Conservation (phyloP, 2,797 vertebrate species). For the Pantherophis alleghaniensis region DNA sequence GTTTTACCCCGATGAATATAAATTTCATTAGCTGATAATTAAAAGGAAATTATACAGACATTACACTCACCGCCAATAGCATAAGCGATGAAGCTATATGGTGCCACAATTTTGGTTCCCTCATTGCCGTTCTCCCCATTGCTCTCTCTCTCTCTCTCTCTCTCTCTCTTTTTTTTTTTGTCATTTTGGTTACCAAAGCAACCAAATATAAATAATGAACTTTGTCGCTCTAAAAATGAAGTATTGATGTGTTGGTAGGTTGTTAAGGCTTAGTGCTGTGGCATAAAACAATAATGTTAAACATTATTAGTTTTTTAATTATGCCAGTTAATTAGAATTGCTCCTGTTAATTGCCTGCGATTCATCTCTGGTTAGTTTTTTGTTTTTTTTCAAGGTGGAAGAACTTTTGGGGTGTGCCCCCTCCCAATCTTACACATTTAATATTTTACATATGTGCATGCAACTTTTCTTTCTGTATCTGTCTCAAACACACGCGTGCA, state of each 20-base stretch:
- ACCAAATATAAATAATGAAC: constrained; percentile 73
- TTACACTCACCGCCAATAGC: constrained; percentile 75
- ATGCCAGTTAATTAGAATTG: constrained; percentile 79
- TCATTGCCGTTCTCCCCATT: constrained; percentile 50
- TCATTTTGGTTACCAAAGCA: constrained; percentile 72
- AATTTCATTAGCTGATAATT: constrained; percentile 80
- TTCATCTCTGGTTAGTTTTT: constrained; percentile 70
- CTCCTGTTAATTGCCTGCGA: constrained; percentile 77
- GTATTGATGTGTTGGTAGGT: constrained; percentile 74
- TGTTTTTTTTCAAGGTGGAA: constrained; percentile 54
- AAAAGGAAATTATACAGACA: constrained; percentile 79
- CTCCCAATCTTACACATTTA: neutral
- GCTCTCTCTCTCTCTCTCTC: too few species aligned
- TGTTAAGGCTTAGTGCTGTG: constrained; percentile 74
- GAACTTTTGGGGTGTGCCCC: constrained; percentile 19
- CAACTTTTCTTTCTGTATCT: neutral
- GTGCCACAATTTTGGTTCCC: constrained; percentile 70
- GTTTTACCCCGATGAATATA: constrained; percentile 75
- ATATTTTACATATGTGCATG: neutral
- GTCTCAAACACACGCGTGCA: neutral
- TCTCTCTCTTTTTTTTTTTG: constrained; percentile 32
- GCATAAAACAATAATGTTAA: constrained; percentile 78
- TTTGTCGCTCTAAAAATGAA: constrained; percentile 71
- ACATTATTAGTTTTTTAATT: constrained; percentile 82
- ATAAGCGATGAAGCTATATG: constrained; percentile 72